Conservation (phyloP, 2,888 invertebrate genomes). For the Nymphalis polychloros region DNA sequence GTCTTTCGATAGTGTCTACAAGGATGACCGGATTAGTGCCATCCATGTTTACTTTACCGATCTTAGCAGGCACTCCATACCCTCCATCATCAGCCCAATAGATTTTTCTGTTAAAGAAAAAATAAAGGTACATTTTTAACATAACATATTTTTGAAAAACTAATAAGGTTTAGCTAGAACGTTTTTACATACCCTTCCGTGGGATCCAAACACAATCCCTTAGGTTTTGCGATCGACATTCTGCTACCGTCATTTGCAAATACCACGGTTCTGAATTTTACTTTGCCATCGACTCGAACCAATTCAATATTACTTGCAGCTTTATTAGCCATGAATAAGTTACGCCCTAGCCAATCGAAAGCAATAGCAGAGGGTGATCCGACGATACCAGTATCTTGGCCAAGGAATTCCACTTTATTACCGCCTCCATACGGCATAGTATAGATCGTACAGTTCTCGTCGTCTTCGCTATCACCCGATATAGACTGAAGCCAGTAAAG, state of each 20-base stretch:
- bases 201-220: constrained; percentile 94
- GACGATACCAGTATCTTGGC: constrained; percentile 91
- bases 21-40: constrained; percentile 90
- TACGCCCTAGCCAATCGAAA: constrained; percentile 98
- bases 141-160: not conserved
- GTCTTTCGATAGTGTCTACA: constrained; percentile 85
- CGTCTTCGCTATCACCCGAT: constrained; percentile 85
- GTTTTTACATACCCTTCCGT: constrained; percentile 87
- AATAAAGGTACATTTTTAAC: not conserved
- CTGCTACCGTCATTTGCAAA: constrained; percentile 94
- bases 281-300: constrained; percentile 91
- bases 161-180: not conserved
- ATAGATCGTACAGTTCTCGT: constrained; percentile 93
- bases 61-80: constrained; percentile 92
- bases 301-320: constrained; percentile 95
- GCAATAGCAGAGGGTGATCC: constrained; percentile 96
- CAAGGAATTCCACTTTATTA: constrained; percentile 87
- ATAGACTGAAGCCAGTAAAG: constrained; percentile 93
- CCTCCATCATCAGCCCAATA: constrained; percentile 99
- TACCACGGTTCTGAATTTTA: constrained; percentile 91
- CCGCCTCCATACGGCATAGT: constrained; percentile 92
- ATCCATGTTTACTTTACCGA: constrained; percentile 96
- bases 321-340: constrained; percentile 95
- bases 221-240: constrained; percentile 93
- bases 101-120: constrained; percentile 82